These are phyloP conservation scores for Pteronotus mesoamericanus DNA, from an alignment of 2,797 vertebrate genomes.

Conservation along the genomic window DNA sequence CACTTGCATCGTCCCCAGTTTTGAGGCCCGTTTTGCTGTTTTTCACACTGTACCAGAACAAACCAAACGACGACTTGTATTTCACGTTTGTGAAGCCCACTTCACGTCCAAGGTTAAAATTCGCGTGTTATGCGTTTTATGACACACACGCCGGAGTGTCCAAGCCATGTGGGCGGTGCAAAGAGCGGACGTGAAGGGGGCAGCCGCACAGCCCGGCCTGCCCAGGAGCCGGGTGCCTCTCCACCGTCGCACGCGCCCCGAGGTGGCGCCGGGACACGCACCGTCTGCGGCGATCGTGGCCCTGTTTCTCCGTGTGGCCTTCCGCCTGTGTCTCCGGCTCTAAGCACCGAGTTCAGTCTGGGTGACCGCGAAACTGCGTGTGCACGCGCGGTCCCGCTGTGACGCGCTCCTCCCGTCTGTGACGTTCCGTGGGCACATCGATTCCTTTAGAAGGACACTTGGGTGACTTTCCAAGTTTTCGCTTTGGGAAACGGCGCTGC, in stretches of 20 bases:
- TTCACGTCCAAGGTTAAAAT: not conserved
- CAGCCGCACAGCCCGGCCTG: not conserved
- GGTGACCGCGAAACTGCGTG: not conserved
- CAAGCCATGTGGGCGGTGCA: not conserved
- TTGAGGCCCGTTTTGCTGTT: not conserved
- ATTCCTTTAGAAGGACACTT: not conserved
- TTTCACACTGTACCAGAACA: not conserved
- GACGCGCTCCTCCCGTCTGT: not conserved
- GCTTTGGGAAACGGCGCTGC: not conserved
- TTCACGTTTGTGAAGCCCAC: not conserved
- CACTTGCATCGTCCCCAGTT: not conserved
- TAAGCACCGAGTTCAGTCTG: not conserved
- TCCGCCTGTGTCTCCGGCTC: not conserved
- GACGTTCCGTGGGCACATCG: not conserved
- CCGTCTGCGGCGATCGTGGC: not conserved
- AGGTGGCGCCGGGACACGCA: not conserved
- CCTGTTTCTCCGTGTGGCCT: not conserved
- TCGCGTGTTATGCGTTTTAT: not conserved
- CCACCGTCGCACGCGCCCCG: not conserved
- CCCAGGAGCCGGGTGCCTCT: too few relatives aligned
- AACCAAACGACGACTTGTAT: not conserved
- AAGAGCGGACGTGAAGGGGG: not conserved
- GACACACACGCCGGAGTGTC: not conserved
- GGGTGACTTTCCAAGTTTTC: not conserved
- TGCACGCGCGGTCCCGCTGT: too few relatives aligned